These are phyloP conservation scores for Apistogramma diplotaenia DNA, from an alignment of 2,113 vertebrate genomes.

Conservation along the genomic window DNA sequence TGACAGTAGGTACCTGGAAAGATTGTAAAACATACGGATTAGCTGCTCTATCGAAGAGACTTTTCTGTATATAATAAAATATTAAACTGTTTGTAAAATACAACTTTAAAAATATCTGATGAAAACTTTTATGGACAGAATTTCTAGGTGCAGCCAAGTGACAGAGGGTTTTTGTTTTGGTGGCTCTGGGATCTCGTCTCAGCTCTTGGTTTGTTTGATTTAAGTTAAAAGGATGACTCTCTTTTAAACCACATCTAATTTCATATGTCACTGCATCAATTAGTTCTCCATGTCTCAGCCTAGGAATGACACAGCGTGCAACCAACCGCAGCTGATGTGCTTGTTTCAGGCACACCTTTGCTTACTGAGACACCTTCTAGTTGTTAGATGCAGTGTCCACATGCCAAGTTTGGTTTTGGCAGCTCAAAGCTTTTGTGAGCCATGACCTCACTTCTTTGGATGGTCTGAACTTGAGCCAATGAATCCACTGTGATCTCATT, in stretches of 20 bases:
- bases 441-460: no score
- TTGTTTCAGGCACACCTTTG: not conserved
- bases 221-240: no score
- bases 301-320: not conserved
- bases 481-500: not conserved
- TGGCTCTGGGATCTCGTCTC: not conserved
- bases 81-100: not conserved
- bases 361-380: not conserved
- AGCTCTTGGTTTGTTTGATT: not conserved
- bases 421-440: not conserved
- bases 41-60: not conserved
- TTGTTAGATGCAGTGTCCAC: not conserved
- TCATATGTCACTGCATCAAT: not conserved
- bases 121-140: not conserved
- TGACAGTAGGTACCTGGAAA: slow-evolving; percentile 87
- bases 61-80: not conserved
- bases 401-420: not conserved
- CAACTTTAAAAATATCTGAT: not conserved
- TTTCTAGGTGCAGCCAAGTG: not conserved
- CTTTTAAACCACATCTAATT: no score
- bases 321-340: not conserved
- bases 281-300: not conserved
- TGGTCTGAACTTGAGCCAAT: no score
- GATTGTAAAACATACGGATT: not conserved
- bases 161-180: not conserved